phyloP scores from a whole-genome alignment of 2,888 invertebrate species.

The Cerastis leucographa region DNA sequence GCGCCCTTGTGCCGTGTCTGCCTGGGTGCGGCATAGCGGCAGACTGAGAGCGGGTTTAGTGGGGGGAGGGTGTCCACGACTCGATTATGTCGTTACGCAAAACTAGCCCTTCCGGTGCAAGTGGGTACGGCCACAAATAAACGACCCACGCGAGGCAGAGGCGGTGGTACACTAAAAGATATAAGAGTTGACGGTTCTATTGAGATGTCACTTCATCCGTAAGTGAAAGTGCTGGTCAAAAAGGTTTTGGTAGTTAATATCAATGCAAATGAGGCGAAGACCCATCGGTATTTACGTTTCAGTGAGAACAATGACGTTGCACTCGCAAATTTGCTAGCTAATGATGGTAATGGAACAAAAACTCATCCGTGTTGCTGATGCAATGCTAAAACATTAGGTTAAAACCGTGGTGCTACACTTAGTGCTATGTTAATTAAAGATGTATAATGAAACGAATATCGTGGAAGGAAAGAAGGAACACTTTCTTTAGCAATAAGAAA shows the following conservation, averaged over 20 bases:
- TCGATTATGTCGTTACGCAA: constrained; percentile 66
- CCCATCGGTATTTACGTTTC: neutral
- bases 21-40: constrained; percentile 43
- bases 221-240: neutral
- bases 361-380: neutral
- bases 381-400: neutral
- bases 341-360: neutral
- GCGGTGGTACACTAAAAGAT: constrained; percentile 14
- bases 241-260: neutral
- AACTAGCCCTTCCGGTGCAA: constrained; percentile 66
- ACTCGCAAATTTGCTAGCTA: neutral
- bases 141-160: constrained; percentile 33
- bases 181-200: neutral
- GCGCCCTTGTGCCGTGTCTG: constrained; percentile 43
- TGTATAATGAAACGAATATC: neutral
- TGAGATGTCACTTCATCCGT: neutral
- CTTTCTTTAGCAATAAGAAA: neutral
- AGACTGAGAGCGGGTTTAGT: constrained; percentile 12
- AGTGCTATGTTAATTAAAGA: neutral
- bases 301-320: neutral
- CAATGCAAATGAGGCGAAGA: too few relatives aligned
- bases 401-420: neutral
- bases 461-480: neutral
- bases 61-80: constrained; percentile 13
- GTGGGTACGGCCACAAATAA: constrained; percentile 57